phyloP scores from a whole-genome alignment of 2,888 invertebrate genomes.

The Cabera pusaria region DNA sequence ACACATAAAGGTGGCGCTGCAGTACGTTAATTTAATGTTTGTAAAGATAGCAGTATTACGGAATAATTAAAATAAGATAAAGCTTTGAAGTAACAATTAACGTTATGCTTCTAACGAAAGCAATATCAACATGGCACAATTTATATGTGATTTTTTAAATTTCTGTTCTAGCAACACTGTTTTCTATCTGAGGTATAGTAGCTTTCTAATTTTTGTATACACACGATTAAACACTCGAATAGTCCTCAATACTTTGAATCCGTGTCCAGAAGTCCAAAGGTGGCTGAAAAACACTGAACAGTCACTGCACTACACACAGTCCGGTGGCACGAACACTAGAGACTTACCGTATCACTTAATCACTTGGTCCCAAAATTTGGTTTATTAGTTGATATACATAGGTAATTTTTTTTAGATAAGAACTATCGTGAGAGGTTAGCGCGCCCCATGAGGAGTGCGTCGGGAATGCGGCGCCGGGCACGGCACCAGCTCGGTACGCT shows the following conservation, averaged over 20 bases:
- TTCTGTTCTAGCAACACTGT: slow-evolving; percentile 59
- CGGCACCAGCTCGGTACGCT: slow-evolving; percentile 65
- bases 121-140: too few species aligned
- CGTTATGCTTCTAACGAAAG: too few species aligned
- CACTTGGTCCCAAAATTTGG: slow-evolving; percentile 74
- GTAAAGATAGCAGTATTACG: too few species aligned
- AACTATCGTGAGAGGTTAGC: slow-evolving; percentile 74
- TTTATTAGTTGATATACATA: slow-evolving; percentile 61
- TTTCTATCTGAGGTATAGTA: slow-evolving; percentile 41
- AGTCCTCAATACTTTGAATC: slow-evolving; percentile 46
- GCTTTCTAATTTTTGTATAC: slow-evolving; percentile 31
- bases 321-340: slow-evolving; percentile 63
- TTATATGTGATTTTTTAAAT: too few species aligned
- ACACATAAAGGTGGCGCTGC: slow-evolving; percentile 30
- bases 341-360: slow-evolving; percentile 81
- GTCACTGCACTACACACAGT: slow-evolving; percentile 75
- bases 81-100: too few species aligned
- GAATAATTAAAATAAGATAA: too few species aligned
- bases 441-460: slow-evolving; percentile 80
- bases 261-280: slow-evolving; percentile 23
- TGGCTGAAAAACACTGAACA: slow-evolving; percentile 65
- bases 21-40: too few species aligned
- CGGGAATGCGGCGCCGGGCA: slow-evolving; percentile 74
- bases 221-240: slow-evolving; percentile 40
- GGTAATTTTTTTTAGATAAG: slow-evolving; percentile 56